Base-by-base conservation (phyloP, 2,113 vertebrate species). In the Thamnaconus septentrionalis region DNA sequence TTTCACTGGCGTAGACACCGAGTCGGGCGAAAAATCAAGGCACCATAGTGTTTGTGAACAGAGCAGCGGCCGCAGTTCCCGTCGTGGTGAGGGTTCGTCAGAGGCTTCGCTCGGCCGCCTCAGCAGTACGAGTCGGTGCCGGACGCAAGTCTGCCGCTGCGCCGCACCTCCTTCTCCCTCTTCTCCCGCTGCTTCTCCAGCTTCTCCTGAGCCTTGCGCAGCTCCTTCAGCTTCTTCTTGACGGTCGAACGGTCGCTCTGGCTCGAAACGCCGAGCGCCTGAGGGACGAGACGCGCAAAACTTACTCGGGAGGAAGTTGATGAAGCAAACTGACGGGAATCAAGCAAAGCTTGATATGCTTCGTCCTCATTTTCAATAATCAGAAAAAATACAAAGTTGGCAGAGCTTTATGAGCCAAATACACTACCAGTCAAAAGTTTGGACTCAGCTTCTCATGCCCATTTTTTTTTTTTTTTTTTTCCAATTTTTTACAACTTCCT, bases 151-250 rank as follows among this genome's bases (percentile, higher is more conserved):
- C 84, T 94, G 59, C 92, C 91, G 12, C 90, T 90, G 76, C 91
- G 89, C 75, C 88, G 89, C 51, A 75, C 89, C 82, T 95, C 94
- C 66, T 90, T 93, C 81, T 94, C 94, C 42, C 85, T 93, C 68
- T 94, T 96, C 76, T 95, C 94, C 59, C 88, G 90, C 86, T 94
- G 93, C 59, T 95, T 96, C 85, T 94, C 94, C 88, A 93, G 66
- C 90, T 97, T 97, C 84, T 96, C 94, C 87, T 95, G 93, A 49
- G 92, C 85, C 87, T 94, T 96, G 63, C 90, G 92, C 87, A 96
- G 93, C 75, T 96, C 94, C 83, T 94, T 95, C 60, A 96, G 92
- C 84, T 95, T 96, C 64, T 94, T 96, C 90, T 95, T 94, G 86
- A 96, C 94, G 10, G 84, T 91, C 57, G 93, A 92, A 51, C 94